Conservation (phyloP, 2,113 vertebrate species). For the Mormyrus iriodes region DNA sequence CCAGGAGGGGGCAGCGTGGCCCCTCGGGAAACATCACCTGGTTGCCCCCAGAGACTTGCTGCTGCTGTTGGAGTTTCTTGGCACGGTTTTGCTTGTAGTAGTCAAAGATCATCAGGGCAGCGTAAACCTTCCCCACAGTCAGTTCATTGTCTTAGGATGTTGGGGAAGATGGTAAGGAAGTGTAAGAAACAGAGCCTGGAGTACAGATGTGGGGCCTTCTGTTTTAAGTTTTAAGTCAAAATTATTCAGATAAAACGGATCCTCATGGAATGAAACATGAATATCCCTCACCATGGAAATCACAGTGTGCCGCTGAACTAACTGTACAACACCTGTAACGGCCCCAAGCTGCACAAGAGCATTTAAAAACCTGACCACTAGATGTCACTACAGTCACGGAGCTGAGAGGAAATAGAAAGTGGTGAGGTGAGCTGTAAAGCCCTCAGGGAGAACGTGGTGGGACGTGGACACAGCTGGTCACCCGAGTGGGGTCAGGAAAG, state of each 20-base stretch:
- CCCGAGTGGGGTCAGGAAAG: not conserved
- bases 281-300: not conserved
- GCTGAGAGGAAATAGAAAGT: not conserved
- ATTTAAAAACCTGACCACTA: not conserved
- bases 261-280: not conserved
- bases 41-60: constrained; percentile 14
- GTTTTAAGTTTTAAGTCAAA: not conserved
- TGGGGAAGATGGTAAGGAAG: not conserved
- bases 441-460: not conserved
- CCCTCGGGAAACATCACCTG: constrained; percentile 4
- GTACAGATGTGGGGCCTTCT: not conserved
- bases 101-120: constrained; percentile 95
- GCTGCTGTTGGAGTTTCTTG: constrained; percentile 76
- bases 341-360: not conserved
- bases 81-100: constrained; percentile 95
- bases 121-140: constrained; percentile 95
- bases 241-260: not conserved
- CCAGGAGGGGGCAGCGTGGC: not conserved
- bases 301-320: not conserved
- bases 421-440: not conserved
- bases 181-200: not conserved
- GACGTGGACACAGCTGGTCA: not conserved
- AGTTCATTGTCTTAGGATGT: constrained; percentile 77
- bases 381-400: not conserved
- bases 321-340: not conserved